Evolutionary conservation across 64 coral and sea anemone genomes (phyloP), one percentile per base, ranked within the genome.

Genomic region (Montipora sp.): DNA sequence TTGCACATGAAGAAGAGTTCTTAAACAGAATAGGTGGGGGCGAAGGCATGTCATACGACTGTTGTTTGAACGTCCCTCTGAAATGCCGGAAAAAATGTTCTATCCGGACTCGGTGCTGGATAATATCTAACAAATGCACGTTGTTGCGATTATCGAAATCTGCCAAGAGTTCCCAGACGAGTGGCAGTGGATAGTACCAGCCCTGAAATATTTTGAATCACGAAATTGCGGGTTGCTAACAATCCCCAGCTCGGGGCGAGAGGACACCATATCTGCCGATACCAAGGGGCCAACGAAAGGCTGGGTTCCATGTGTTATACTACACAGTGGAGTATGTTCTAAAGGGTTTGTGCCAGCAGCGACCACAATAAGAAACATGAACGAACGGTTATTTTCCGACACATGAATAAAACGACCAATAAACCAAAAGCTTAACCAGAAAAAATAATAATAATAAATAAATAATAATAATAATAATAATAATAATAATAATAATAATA

Each of bases 141-240:
- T 36, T 36, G 27, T 36, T 36, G 27, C 27, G 27, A 27, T 27
- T 27, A 27, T 27, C 12, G 49, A 47, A 47, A 50, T 48, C 0
- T 6, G 14, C 44, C 45, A 77, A 27, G 24, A 24, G 24, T 24
- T 24, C 24, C 24, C 24, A 24, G 27, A 27, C 27, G 27, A 36
- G 27, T 47, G 47, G 43, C 8, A 4, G 11, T 48, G 12, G 49
- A 77, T 77, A 10, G 18, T 77, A 16, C 89, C 89, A 7, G 78
- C 89, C 73, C 22, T 91, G 44, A 91, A 91, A 48, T 51, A 15
- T 0, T 60, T 11, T 1, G 78, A 66, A 48, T 82, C 77, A 7
- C 7, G 66, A 16, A 75, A 93, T 22, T 86, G 76, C 3, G 75
- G 49, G 0, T 93, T 47, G 21, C 20, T 11, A 8, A 93, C 18